phyloP scores from a whole-genome alignment of 2,797 vertebrate species.

The Spondyliosoma cantharus region DNA sequence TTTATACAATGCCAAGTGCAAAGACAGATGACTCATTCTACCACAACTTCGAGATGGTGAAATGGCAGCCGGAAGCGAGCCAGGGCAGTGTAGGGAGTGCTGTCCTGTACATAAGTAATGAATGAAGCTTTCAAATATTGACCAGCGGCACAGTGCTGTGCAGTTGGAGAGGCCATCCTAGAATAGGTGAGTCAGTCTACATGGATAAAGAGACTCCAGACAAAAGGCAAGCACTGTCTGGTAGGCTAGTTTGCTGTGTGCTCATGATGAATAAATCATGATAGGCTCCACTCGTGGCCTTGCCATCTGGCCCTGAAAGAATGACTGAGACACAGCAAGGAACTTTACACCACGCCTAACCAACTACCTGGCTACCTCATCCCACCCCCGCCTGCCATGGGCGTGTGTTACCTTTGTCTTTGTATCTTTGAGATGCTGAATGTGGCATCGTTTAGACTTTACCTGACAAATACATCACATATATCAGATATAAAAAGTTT shows the following conservation, averaged over 20 bases:
- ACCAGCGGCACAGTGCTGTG: slow-evolving; percentile 53
- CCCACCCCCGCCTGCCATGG: slow-evolving; percentile 5
- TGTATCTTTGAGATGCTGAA: background rate
- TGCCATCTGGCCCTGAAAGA: slow-evolving; percentile 65
- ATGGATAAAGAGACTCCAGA: slow-evolving; percentile 66
- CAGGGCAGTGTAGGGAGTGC: background rate
- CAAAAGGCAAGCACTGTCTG: slow-evolving; percentile 63
- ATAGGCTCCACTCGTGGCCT: slow-evolving; percentile 56
- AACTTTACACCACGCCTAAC: slow-evolving; percentile 64
- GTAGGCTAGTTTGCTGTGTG: slow-evolving; percentile 40
- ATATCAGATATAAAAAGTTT: background rate
- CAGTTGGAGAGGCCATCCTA: slow-evolving; percentile 49
- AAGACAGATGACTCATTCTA: slow-evolving; percentile 5
- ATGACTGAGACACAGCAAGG: slow-evolving; percentile 38
- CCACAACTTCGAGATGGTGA: slow-evolving; percentile 4
- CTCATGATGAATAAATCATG: slow-evolving; percentile 74
- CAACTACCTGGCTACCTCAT: slow-evolving; percentile 32
- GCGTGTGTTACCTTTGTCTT: slow-evolving; percentile 9
- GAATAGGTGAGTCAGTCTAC: slow-evolving; percentile 65
- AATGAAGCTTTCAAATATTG: slow-evolving; percentile 74
- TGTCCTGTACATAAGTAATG: slow-evolving; percentile 68
- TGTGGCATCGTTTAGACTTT: background rate
- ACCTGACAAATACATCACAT: background rate
- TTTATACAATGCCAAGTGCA: background rate
- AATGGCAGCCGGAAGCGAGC: background rate